Base-by-base conservation (phyloP, 1,140 invertebrate species). In the Drosophila takahashii region DNA sequence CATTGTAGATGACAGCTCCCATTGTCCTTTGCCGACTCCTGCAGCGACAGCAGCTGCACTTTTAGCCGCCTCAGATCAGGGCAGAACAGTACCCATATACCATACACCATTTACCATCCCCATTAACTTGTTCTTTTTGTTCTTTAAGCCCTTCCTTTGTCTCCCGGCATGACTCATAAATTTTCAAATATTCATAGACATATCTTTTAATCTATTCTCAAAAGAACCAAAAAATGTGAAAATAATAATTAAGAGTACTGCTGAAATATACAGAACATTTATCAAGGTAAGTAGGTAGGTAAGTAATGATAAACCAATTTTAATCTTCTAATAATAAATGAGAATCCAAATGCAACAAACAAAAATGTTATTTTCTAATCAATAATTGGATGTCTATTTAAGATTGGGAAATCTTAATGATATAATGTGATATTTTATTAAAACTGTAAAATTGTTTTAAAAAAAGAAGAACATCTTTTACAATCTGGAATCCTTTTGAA, bases 1-100 rank as follows among this genome's bases (percentile, higher is more conserved):
- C 71, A 75, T 74, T 74, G 70, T 75, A 39, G 58, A 62, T 74
- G 71, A 74, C 71, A 75, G 67, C 57, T 47, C 36, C 58, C 54
- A 74, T 74, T 74, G 70, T 74, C 48, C 69, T 72, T 39, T 39
- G 50, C 64, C 51, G 62, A 50, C 69, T 72, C 53, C 69, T 60
- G 69, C 47, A 32, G 37, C 66, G 66, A 48, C 66, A 57, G 42
- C 66, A 69, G 66, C 64, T 66, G 64, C 62, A 64, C 59, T 51
- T 67, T 52, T 65, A 51, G 64, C 47, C 47, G 54, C 37, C 56
- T 66, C 66, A 32, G 65, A 70, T 70, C 50, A 47, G 41, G 41
- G 37, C 51, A 47, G 39, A 39, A 57, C 41, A 47, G 47, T 47
- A 27, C 29, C 16, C 64, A 56, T 22, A 32, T 32, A 52, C 37